Percentiles rank a stretch among this genome's conserved stretches.
phyloP scores from a whole-genome alignment of 2,113 vertebrate species.

The Athene cunicularia region DNA sequence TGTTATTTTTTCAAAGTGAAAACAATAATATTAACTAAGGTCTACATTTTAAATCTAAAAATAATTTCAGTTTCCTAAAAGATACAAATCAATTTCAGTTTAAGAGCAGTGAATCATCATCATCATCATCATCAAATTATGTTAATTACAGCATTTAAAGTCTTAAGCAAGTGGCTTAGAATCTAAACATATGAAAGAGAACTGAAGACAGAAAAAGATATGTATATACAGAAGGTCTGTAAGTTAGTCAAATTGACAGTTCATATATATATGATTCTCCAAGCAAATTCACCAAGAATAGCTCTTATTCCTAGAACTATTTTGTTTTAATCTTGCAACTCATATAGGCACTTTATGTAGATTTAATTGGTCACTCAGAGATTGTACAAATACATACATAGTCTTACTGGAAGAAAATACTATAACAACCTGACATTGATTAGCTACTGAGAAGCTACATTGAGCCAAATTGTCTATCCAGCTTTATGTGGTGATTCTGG shows the following conservation, averaged over 20 bases:
- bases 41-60: background rate
- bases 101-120: background rate
- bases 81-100: background rate
- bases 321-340: background rate
- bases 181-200: background rate
- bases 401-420: background rate
- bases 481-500: constrained; percentile 24
- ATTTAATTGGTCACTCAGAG: constrained; percentile 42
- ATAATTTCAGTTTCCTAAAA: background rate
- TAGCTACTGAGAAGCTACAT: constrained; percentile 25
- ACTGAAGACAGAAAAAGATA: background rate
- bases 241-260: background rate
- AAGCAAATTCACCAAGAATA: background rate
- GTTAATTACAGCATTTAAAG: background rate
- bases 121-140: background rate
- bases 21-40: background rate
- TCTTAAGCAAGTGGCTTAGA: background rate
- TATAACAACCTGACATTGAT: background rate
- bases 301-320: background rate
- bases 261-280: background rate
- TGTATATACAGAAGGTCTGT: background rate
- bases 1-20: background rate
- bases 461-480: constrained; percentile 14
- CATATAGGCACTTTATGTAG: background rate
- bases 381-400: constrained; percentile 1